Base-by-base conservation (phyloP, 2,888 invertebrate species). In the Gymnocheta viridis region DNA sequence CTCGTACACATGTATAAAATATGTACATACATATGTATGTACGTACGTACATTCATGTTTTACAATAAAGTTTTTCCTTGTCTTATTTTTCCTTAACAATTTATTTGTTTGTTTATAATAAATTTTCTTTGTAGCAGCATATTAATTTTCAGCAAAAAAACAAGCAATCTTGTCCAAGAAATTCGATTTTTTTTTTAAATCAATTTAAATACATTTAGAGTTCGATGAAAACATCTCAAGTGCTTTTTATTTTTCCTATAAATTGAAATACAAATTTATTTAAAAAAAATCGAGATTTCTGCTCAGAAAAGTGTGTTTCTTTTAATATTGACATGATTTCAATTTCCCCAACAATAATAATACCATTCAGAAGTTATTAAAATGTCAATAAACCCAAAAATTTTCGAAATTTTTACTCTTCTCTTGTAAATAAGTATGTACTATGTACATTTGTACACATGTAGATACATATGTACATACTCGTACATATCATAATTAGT, bases 341-440 rank as follows among this genome's bases (percentile, higher is more conserved):
- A 51, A 35, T 76, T 38, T 44, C 41, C 47, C 58, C 47, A 35
- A 35, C 47, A 35, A 12, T 10, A 24, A 10, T 27, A 2, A 9
- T 10, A 10, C 7, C 29, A 44, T 69, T 44, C 41, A 69, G 32
- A 62, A 60, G 69, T 72, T 38, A 70, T 58, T 64, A 29, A 72
- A 58, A 72, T 72, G 79, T 80, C 79, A 80, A 38, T 80, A 72
- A 80, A 80, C 79, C 22, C 72, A 80, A 56, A 38, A n/a, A n/a
- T n/a, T 29, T 38, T 0, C 19, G n/a, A 51, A 27, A 24, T 22
- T 10, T 35, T 6, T 38, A 2, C 17, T 35, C 10, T 29, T 32
- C 24, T 5, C 12, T 58, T 19, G 32, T 58, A n/a, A n/a, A n/a
- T n/a, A n/a, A n/a, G n/a, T n/a, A n/a, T n/a, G n/a, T n/a, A n/a